Conservation (phyloP, 35 echinoderm and acorn worm genomes). For the Heliocidaris tuberculata region DNA sequence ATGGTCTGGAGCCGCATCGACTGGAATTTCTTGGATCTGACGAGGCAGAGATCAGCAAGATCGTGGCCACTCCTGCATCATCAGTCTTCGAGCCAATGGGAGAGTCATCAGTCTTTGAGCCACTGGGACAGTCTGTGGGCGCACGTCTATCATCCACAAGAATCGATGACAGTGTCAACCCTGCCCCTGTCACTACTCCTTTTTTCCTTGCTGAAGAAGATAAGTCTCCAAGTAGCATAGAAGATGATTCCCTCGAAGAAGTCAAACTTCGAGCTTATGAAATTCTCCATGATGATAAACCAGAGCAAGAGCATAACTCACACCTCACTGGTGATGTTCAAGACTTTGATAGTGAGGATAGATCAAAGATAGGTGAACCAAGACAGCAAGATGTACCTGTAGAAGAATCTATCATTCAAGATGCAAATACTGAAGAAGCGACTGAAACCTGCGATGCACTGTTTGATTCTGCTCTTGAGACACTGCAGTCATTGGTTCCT, state of each 20-base stretch:
- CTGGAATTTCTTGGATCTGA: neutral
- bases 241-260: slow-evolving; percentile 26
- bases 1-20: neutral
- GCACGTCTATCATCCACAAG: neutral
- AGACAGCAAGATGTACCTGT: neutral
- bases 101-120: neutral
- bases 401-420: neutral
- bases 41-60: slow-evolving; percentile 5
- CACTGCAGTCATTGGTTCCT: neutral
- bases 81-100: neutral
- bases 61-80: slow-evolving; percentile 15
- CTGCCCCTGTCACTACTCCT: neutral
- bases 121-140: neutral
- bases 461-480: neutral
- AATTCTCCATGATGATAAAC: too few relatives aligned
- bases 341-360: neutral
- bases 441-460: neutral
- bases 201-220: neutral
- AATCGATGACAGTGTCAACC: slow-evolving; percentile 13
- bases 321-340: neutral
- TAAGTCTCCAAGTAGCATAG: neutral
- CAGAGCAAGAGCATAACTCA: neutral
- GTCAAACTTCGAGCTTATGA: neutral
- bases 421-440: neutral
- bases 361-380: neutral